Base-by-base conservation (phyloP, 1,140 invertebrate species). In the Formica selysi region DNA sequence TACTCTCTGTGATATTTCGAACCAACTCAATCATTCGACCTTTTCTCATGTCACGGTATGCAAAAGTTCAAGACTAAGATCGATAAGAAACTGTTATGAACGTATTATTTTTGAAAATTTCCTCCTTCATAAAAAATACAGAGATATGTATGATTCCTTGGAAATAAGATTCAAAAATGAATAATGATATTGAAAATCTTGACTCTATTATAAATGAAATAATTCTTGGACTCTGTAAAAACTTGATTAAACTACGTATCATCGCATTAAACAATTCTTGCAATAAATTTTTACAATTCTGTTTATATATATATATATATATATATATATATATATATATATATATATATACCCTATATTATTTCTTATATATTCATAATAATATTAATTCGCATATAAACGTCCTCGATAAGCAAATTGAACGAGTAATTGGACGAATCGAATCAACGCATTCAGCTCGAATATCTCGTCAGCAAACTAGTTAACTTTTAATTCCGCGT, bases 401-500 rank as follows among this genome's bases (percentile, higher is more conserved):
- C 64, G 70, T 70, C 51, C 38, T 61, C 48, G 22, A 73, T n/a
- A 8, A 61, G 6, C 79, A 44, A 38, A 73, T 81, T 73, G 67
- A 22, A 61, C 38, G 16, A 81, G 16, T 4, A 51, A 51, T 51
- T 51, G 13, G 22, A 71, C 44, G 36, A 44, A 81, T 81, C 26
- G 79, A 73, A 73, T 73, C 36, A 73, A 81, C 51, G 79, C 51
- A 57, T 81, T 59, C 22, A 81, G 38, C 32, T 71, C 22, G 51
- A 61, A 68, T 32, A 29, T 71, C 26, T 71, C 65, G 22, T 44
- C 67, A 13, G 38, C 67, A 71, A 73, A 73, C 26, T 61, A 73
- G 38, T 80, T 73, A 73, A 81, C 51, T 73, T 73, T 81, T 71
- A 81, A 81, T 73, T 73, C 36, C 54, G 36, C 67, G 67, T 73